Evolutionary conservation across 2,797 vertebrate genomes (phyloP), one percentile per base, ranked within the genome.

Genomic region (Microctenopoma lineatum): DNA sequence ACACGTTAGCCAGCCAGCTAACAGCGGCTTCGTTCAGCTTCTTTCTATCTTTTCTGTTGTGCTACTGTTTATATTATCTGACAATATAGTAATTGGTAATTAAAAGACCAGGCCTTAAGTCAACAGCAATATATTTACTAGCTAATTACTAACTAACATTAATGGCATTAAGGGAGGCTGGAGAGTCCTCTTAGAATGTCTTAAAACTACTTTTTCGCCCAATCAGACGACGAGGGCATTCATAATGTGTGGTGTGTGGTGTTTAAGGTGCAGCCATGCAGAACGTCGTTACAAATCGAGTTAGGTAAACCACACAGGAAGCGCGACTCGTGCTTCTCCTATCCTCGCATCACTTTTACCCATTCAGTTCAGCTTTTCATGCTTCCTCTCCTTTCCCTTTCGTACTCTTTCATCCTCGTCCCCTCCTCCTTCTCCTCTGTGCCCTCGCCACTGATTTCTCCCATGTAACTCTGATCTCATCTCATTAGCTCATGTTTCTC

Each of bases 401-500:
- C 10, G 38, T 7, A 34, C 42, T 39, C 27, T 12, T 53, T 6
- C 16, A 5, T 34, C 18, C 2, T 8, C 51, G 25, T 10, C 47
- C 34, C 53, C 10, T 32, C 6, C 42, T 27, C 18, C 10, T 9
- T 21, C 6, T 11, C 2, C 54, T n/a, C 45, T 46, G 60, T 67
- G 69, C 50, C 60, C 76, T 77, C 61, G 47, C 38, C 53, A 1
- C 72, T 71, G 66, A 73, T 84, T 77, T 75, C 58, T 46, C 70
- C 72, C 85, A 59, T 54, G 51, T 80, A 73, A 53, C 80, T 73
- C 76, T 80, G 79, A 89, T 90, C 85, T 85, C 73, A 78, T 79
- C 87, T 90, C 87, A 89, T 92, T 88, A 91, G 73, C 83, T 81
- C 70, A 25, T 38, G 67, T 73, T 75, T 79, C 75, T 75, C 57